These are phyloP conservation scores for Danio jaintianensis DNA, from an alignment of 2,797 vertebrate species.

Conservation along the genomic window DNA sequence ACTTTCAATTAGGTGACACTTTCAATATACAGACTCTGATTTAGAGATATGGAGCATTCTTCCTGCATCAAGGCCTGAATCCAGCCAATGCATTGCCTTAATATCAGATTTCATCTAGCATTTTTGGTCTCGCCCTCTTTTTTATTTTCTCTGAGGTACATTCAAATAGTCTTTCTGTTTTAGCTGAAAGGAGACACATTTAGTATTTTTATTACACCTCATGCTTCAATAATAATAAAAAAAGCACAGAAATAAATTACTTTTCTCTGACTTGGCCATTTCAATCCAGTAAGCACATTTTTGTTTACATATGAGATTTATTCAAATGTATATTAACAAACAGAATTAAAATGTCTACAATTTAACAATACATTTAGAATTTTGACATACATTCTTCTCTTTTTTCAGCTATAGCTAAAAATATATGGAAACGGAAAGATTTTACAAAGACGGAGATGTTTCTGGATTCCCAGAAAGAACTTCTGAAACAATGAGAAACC, in stretches of 20 bases:
- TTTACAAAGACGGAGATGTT: too few species aligned
- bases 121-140: not conserved
- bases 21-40: conserved; percentile 82
- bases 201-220: not conserved
- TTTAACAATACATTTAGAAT: not conserved
- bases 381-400: not conserved
- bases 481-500: too few species aligned
- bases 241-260: not conserved
- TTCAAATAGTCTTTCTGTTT: conserved; percentile 17
- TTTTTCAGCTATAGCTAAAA: too few species aligned
- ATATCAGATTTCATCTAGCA: conserved; percentile 30
- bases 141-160: conserved; percentile 33
- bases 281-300: not conserved
- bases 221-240: not conserved
- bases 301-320: not conserved
- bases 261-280: not conserved
- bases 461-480: too few species aligned
- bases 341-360: too few species aligned
- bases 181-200: not conserved
- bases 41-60: conserved; percentile 83
- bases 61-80: conserved; percentile 15
- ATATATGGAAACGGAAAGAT: too few species aligned
- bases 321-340: not conserved
- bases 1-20: conserved; percentile 80
- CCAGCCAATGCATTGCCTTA: not conserved